Evolutionary conservation across 2,888 invertebrate species (phyloP), one percentile per base, ranked within the genome.

Genomic region (Drosophila nigritarsus): DNA sequence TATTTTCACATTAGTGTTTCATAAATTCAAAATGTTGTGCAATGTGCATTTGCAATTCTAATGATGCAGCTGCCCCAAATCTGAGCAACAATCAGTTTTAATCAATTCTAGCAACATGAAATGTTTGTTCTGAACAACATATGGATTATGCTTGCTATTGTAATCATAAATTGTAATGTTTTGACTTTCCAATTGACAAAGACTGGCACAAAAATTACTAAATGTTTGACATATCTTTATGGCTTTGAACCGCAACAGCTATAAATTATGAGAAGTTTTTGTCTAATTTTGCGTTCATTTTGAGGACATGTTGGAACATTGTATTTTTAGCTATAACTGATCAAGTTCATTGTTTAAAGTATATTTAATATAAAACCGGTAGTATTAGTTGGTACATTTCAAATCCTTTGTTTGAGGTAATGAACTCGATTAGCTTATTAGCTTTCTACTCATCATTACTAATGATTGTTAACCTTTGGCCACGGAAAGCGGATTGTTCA

Each of bases 31-130:
- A 51, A 48, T 67, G 59, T 53, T 49, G 40, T 59, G 34, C 68
- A 58, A 65, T 15, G 70, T 68, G 63, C 62, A 84, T 89, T 84
- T 84, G 89, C 89, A 83, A 86, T 75, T 61, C 83, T 83, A 83
- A 83, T 89, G 73, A 83, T 73, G 62, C 66, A 49, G 76, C 61
- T 71, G 55, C 50, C 53, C 69, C 59, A 50, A 73, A 42, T 27
- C 32, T 32, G 38, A 32, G 29, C 49, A 73, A 56, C 60, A 66
- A 64, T 64, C 64, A 51, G 50, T 54, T 67, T 42, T 62, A 11
- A 63, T 62, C 24, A 24, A 24, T 45, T 24, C 24, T 15, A 24
- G 53, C 30, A 9, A 64, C 36, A 49, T 62, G 27, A 54, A 45
- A 60, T 62, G 6, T 51, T 60, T 65, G 20, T 51, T 50, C 42